These are phyloP conservation scores for Limonius californicus DNA, from an alignment of 1,140 invertebrate genomes.

Conservation along the genomic window DNA sequence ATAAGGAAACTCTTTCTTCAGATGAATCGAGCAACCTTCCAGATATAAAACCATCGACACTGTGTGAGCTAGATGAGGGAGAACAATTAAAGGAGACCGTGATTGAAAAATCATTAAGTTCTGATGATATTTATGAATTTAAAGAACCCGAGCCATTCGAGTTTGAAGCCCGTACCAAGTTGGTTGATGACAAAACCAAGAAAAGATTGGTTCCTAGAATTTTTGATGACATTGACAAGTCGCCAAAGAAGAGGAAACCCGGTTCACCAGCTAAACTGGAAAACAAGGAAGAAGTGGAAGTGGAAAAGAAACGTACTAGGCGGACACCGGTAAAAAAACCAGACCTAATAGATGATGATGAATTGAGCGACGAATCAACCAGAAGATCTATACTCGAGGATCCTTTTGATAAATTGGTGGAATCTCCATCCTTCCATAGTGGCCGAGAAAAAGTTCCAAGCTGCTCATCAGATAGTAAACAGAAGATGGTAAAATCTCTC, in stretches of 20 bases:
- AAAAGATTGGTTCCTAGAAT: slow-evolving; percentile 54
- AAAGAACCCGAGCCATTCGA: slow-evolving; percentile 85
- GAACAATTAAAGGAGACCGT: slow-evolving; percentile 30
- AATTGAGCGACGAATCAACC: slow-evolving; percentile 28
- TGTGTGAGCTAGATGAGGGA: slow-evolving; percentile 36
- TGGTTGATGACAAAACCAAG: slow-evolving; percentile 53
- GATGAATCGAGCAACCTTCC: slow-evolving; percentile 39
- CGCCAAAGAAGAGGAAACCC: slow-evolving; percentile 36
- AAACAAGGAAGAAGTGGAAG: slow-evolving; percentile 26
- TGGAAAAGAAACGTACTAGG: slow-evolving; percentile 34
- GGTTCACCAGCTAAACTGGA: slow-evolving; percentile 35
- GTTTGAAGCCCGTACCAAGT: slow-evolving; percentile 60
- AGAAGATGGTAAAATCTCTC: slow-evolving; percentile 26
- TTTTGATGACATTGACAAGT: slow-evolving; percentile 53
- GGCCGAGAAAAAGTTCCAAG: slow-evolving; percentile 18
- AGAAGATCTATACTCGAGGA: slow-evolving; percentile 43
- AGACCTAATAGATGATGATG: slow-evolving; percentile 30
- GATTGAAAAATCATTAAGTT: slow-evolving; percentile 40
- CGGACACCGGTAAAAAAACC: slow-evolving; percentile 34
- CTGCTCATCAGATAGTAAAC: slow-evolving; percentile 19
- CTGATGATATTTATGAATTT: slow-evolving; percentile 81
- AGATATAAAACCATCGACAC: slow-evolving; percentile 31
- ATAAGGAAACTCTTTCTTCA: slow-evolving; percentile 45
- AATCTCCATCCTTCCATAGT: slow-evolving; percentile 45
- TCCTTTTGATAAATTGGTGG: slow-evolving; percentile 53